Evolutionary conservation across 2,888 invertebrate species (phyloP).

Genomic region (Phalera bucephala): DNA sequence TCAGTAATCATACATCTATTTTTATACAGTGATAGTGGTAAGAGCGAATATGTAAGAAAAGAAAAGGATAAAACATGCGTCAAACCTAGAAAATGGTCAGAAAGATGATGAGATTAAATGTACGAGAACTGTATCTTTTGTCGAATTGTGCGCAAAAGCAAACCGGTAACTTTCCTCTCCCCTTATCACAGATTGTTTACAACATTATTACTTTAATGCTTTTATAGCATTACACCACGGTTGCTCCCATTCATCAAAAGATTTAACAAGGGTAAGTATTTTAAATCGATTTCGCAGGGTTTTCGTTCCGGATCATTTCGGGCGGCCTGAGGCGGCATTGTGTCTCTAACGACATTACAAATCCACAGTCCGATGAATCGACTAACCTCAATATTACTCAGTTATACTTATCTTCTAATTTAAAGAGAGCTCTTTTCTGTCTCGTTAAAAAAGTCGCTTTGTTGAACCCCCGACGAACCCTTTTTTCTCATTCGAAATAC

Average conservation of each 20-base stretch:
- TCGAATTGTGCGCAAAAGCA: too few relatives aligned
- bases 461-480: conserved; percentile 44
- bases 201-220: conserved; percentile 28
- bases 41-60: too few relatives aligned
- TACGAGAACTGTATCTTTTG: too few relatives aligned
- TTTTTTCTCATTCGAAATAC: conserved; percentile 48
- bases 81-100: too few relatives aligned
- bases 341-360: conserved; percentile 65
- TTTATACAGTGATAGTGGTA: too few relatives aligned
- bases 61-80: too few relatives aligned
- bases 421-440: conserved; percentile 38
- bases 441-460: conserved; percentile 49
- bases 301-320: conserved; percentile 70
- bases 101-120: too few relatives aligned
- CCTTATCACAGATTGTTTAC: too few relatives aligned
- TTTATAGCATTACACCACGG: conserved; percentile 35
- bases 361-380: conserved; percentile 48
- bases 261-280: conserved; percentile 65
- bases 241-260: conserved; percentile 48
- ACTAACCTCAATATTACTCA: conserved; percentile 58
- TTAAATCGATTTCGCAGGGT: conserved; percentile 69
- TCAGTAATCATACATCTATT: too few relatives aligned
- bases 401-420: conserved; percentile 51
- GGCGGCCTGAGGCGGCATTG: conserved; percentile 48
- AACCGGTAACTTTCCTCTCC: too few relatives aligned